Base-by-base conservation (phyloP, 1,140 invertebrate species). In the Scylla paramamosain region DNA sequence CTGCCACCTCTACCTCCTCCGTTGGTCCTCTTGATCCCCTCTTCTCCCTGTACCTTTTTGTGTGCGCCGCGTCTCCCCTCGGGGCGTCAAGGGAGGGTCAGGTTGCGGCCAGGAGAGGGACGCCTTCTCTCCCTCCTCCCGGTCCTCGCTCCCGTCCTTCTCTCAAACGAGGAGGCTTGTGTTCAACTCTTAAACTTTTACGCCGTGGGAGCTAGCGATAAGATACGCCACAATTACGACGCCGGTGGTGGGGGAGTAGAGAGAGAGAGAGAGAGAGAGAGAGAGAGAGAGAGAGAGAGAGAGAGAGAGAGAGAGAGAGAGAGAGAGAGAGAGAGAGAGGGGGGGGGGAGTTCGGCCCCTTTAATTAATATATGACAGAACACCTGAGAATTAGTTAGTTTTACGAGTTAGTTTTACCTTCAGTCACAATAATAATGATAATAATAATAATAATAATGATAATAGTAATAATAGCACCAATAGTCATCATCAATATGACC, bases 221-320 rank as follows among this genome's bases (percentile, higher is more conserved):
- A 77, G 67, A 77, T 77, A 77, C 67, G 67, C 67, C n/a, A 20
- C 20, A 77, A 77, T 77, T 77, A 77, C 6, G 67, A 77, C 12
- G n/a, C 12, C 1, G 67, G n/a, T 0, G 20, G 67, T n/a, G 10
- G 6, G 67, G 6, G 67, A 77, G 67, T 6, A 77, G 20, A 77
- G 67, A n/a, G 67, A 77, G 67, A 77, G 67, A 77, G 67, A 77
- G 67, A 77, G 67, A 77, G 67, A 77, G 67, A 77, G 67, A 77
- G 67, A 77, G 67, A 77, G 67, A 77, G 67, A 67, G 59, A 67
- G 59, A 67, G 59, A 25, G 20, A 25, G 20, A 25, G 20, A 25
- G 20, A 67, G 59, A 67, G 59, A 48, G 46, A 48, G 46, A 48
- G 46, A 48, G 46, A 48, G 46, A 48, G 46, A 48, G 14, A 14